These are phyloP conservation scores for Melanotaenia pygmaea DNA, from an alignment of 2,797 vertebrate genomes.

Conservation along the genomic window DNA sequence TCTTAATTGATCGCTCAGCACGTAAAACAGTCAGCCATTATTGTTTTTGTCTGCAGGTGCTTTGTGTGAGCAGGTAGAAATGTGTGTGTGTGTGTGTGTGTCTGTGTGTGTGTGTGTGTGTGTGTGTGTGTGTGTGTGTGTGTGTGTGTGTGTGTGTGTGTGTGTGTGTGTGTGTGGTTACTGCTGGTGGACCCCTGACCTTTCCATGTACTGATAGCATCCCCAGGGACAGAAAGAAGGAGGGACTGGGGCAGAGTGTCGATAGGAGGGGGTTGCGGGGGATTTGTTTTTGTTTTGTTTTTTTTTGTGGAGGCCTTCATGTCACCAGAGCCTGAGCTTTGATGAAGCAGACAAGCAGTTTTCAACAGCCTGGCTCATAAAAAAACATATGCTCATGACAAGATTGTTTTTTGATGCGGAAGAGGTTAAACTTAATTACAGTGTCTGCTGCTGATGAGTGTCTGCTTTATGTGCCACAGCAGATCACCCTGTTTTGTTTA, in stretches of 20 bases:
- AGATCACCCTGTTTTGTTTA: neutral
- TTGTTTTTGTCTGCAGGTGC: conserved; percentile 55
- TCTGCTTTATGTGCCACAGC: neutral
- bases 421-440: conserved; percentile 9
- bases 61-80: conserved; percentile 48
- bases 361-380: conserved; percentile 6
- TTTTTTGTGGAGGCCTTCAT: conserved; percentile 54
- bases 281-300: conserved; percentile 57
- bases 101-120: conserved; percentile 37
- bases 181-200: conserved; percentile 76
- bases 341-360: conserved; percentile 44
- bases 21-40: conserved; percentile 13
- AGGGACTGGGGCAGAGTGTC: conserved; percentile 26
- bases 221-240: conserved; percentile 63
- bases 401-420: conserved; percentile 3
- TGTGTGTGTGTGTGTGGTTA: conserved; percentile 46
- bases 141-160: conserved; percentile 39
- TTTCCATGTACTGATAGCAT: conserved; percentile 80
- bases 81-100: conserved; percentile 27
- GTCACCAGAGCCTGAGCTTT: conserved; percentile 42
- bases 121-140: conserved; percentile 35
- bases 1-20: conserved; percentile 60
- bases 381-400: neutral
- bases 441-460: neutral
- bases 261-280: conserved; percentile 11